These are phyloP conservation scores for Mus musculus DNA, from an alignment of 2,113 vertebrate genomes.

Conservation along the genomic window DNA sequence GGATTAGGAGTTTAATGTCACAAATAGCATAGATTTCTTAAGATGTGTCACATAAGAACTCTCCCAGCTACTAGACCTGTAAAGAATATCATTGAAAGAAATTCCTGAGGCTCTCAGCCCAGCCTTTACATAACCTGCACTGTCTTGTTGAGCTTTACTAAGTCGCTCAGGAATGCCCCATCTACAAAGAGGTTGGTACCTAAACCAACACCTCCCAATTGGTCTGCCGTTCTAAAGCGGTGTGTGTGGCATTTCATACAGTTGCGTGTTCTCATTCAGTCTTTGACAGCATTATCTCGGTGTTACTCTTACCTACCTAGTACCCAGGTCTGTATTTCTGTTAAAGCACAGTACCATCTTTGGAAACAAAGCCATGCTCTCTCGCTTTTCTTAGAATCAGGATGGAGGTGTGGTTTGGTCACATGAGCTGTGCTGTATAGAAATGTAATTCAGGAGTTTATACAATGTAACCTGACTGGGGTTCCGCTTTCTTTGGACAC, in stretches of 20 bases:
- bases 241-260: slow-evolving; percentile 13
- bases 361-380: slow-evolving; percentile 29
- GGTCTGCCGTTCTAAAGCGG: slow-evolving; percentile 21
- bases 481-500: slow-evolving; percentile 43
- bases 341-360: slow-evolving; percentile 50
- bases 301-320: neutral
- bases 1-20: slow-evolving; percentile 85
- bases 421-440: slow-evolving; percentile 1
- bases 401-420: slow-evolving; percentile 67
- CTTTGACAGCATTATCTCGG: slow-evolving; percentile 42
- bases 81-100: slow-evolving; percentile 78
- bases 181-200: slow-evolving; percentile 64
- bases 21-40: slow-evolving; percentile 75
- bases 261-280: neutral
- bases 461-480: slow-evolving; percentile 48
- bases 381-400: slow-evolving; percentile 49
- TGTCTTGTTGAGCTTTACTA: slow-evolving; percentile 71
- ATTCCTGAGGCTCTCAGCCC: slow-evolving; percentile 77
- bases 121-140: slow-evolving; percentile 72
- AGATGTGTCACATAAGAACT: slow-evolving; percentile 78
- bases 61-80: slow-evolving; percentile 78
- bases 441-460: slow-evolving; percentile 51
- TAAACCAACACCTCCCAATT: slow-evolving; percentile 49
- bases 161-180: slow-evolving; percentile 68
- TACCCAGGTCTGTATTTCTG: slow-evolving; percentile 29